Conservation (phyloP, 2,888 invertebrate species). For the Eremobia ochroleuca region DNA sequence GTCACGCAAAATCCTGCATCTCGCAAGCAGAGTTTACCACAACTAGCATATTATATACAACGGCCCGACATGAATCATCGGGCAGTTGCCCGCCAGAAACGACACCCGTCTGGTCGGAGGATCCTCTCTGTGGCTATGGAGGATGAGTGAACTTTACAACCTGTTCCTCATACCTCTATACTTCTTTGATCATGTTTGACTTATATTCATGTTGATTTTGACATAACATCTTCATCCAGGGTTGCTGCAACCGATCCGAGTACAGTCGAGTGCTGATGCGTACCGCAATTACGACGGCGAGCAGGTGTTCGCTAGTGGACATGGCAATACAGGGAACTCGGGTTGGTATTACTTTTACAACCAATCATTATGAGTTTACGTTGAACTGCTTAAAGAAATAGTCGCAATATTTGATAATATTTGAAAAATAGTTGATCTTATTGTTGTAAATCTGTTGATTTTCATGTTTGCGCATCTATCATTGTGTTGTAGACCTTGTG, state of each 20-base stretch:
- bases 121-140: too few relatives aligned
- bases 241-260: conserved; percentile 18
- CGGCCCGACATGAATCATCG: too few relatives aligned
- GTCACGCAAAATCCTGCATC: too few relatives aligned
- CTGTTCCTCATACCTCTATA: too few relatives aligned
- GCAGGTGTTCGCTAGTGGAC: conserved; percentile 23
- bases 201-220: not conserved
- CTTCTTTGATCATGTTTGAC: not conserved
- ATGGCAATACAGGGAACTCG: not conserved
- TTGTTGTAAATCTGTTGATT: not conserved
- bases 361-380: not conserved
- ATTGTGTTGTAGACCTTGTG: not conserved
- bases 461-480: not conserved
- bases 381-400: not conserved
- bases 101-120: too few relatives aligned
- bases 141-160: too few relatives aligned
- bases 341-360: conserved; percentile 4
- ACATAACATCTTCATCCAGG: not conserved
- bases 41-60: too few relatives aligned
- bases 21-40: too few relatives aligned
- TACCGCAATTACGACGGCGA: conserved; percentile 25
- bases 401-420: not conserved
- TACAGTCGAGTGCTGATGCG: conserved; percentile 22
- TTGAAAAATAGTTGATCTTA: not conserved
- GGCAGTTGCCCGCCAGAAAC: too few relatives aligned